Conservation (phyloP, 2,888 invertebrate genomes). For the Cataglyphis albicans region DNA sequence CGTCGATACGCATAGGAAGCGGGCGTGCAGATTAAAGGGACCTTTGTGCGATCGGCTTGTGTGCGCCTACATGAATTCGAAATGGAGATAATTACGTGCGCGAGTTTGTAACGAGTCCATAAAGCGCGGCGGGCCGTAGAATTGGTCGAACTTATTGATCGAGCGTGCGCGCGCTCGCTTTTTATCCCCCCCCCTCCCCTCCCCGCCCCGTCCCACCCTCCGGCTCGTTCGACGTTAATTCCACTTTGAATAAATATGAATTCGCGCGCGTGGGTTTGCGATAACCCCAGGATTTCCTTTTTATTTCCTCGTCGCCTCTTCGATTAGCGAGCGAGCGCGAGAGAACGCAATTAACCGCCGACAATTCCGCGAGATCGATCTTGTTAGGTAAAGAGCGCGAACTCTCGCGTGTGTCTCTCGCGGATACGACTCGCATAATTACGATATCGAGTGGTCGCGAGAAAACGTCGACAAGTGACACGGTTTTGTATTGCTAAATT, state of each 20-base stretch:
- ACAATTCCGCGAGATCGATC: conserved; percentile 47
- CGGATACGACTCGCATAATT: conserved; percentile 37
- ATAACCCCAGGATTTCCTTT: conserved; percentile 45
- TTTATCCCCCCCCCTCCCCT: conserved; percentile 54
- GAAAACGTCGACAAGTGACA: conserved; percentile 27
- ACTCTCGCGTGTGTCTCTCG: background rate
- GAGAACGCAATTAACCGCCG: conserved; percentile 44
- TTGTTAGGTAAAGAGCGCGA: conserved; percentile 39
- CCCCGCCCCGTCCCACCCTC: background rate
- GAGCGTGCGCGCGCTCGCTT: conserved; percentile 62
- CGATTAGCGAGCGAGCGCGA: conserved; percentile 25
- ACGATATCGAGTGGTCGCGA: conserved; percentile 29
- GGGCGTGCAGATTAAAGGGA: conserved; percentile 68
- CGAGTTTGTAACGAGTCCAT: conserved; percentile 74
- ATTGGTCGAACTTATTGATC: conserved; percentile 76
- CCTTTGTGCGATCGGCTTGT: conserved; percentile 29
- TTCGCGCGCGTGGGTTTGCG: conserved; percentile 38
- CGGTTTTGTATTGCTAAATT: conserved; percentile 44
- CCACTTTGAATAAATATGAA: conserved; percentile 57
- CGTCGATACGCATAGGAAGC: conserved; percentile 41
- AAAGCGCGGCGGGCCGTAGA: conserved; percentile 71
- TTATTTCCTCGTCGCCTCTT: conserved; percentile 42
- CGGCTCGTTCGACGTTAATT: conserved; percentile 48
- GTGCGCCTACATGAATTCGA: conserved; percentile 62
- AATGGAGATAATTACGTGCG: conserved; percentile 73